These are phyloP conservation scores for Ormyrus nitidulus DNA, from an alignment of 2,888 invertebrate genomes.

Conservation along the genomic window DNA sequence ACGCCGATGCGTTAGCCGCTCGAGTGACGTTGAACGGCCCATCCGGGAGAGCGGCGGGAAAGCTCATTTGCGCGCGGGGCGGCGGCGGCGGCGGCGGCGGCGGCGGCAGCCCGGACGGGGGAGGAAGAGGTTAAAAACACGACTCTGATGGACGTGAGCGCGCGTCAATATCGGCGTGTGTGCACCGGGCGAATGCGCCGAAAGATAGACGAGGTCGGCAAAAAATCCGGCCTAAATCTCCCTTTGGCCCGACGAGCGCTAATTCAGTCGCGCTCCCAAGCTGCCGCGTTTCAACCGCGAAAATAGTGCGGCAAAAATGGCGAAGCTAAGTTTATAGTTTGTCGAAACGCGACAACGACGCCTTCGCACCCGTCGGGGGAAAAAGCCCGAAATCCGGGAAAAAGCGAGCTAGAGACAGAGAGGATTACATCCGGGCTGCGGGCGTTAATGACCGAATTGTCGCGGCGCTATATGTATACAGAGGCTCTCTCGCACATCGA, in stretches of 20 bases:
- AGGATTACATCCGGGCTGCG: background rate
- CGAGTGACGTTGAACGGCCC: slow-evolving; percentile 67
- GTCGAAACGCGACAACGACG: background rate
- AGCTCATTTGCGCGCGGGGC: background rate
- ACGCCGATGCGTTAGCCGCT: slow-evolving; percentile 69
- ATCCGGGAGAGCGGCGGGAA: slow-evolving; percentile 58
- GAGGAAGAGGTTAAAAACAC: background rate
- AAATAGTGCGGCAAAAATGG: background rate
- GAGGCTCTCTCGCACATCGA: background rate
- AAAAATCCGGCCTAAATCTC: too few relatives aligned
- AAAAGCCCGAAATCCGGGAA: slow-evolving; percentile 1
- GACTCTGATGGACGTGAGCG: background rate
- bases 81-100: background rate
- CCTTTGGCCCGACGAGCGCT: too few relatives aligned
- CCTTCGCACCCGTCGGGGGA: background rate
- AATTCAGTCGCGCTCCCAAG: too few relatives aligned
- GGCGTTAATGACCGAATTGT: slow-evolving; percentile 44
- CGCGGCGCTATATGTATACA: background rate
- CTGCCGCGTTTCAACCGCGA: background rate
- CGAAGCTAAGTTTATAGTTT: background rate
- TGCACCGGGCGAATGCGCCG: background rate
- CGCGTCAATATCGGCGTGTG: background rate
- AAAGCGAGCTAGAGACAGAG: background rate
- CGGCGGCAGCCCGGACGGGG: background rate
- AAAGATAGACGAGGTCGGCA: too few relatives aligned